phyloP scores from a whole-genome alignment of 2,888 invertebrate genomes.

The Brachycybe producta region DNA sequence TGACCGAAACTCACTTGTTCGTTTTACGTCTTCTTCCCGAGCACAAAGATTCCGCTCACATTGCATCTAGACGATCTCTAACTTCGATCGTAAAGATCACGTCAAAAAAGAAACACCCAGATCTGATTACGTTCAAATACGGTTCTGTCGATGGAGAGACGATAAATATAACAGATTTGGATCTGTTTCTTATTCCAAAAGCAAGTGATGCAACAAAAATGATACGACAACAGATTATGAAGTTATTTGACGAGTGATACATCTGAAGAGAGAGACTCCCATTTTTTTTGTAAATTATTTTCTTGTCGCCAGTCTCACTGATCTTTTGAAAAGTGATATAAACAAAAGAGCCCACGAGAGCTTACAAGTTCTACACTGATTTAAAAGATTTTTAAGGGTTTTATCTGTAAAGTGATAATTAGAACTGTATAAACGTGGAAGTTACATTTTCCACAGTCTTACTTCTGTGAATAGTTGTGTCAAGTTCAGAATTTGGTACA shows the following conservation, averaged over 20 bases:
- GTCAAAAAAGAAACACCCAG: conserved; percentile 86
- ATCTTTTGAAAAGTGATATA: no score
- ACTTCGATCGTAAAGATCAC: conserved; percentile 93
- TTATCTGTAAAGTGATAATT: no score
- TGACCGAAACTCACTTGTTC: conserved; percentile 72
- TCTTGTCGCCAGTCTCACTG: not conserved
- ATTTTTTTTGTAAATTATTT: not conserved
- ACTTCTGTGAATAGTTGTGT: no score
- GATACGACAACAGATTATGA: conserved; percentile 75
- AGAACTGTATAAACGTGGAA: no score
- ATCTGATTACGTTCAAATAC: conserved; percentile 94
- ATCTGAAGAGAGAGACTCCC: not conserved
- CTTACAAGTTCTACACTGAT: no score
- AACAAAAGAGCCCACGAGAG: no score
- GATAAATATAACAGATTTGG: conserved; percentile 73
- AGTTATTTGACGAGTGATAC: conserved; percentile 27
- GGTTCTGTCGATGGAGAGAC: conserved; percentile 62
- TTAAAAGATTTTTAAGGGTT: no score
- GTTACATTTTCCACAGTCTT: no score
- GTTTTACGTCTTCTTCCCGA: conserved; percentile 67
- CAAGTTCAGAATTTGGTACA: no score
- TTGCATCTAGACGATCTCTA: conserved; percentile 74
- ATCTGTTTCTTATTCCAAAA: conserved; percentile 77
- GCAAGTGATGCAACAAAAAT: conserved; percentile 78
- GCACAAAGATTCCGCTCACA: conserved; percentile 62